These are phyloP conservation scores for Mus caroli DNA, from an alignment of 2,797 vertebrate genomes.

Conservation along the genomic window DNA sequence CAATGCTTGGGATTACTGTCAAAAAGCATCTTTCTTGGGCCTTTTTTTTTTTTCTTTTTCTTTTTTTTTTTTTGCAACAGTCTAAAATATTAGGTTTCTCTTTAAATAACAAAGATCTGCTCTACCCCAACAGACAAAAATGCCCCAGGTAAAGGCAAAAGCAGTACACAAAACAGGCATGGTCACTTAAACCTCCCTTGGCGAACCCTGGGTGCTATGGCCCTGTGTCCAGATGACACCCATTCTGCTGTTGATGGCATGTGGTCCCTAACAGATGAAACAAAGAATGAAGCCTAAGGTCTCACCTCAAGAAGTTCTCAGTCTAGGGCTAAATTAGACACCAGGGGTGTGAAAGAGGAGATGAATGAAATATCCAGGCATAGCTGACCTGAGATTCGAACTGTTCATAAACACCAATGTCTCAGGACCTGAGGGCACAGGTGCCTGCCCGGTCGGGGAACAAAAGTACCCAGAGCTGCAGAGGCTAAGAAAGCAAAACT, in stretches of 20 bases:
- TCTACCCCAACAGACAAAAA: background rate
- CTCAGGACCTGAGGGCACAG: background rate
- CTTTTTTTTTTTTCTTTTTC: background rate
- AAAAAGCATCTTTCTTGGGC: background rate
- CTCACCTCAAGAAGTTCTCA: background rate
- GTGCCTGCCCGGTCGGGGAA: too few relatives aligned
- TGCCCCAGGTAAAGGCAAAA: background rate
- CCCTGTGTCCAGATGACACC: background rate
- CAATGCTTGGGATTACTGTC: background rate
- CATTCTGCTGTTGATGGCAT: rapidly evolving
- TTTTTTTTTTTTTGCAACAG: background rate
- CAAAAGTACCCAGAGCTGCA: background rate
- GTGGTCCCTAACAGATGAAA: too few relatives aligned
- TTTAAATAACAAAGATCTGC: background rate
- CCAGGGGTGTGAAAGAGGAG: background rate
- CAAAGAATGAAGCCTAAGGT: background rate
- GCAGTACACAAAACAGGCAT: background rate
- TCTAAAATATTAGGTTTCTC: background rate
- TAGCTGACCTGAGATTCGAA: background rate
- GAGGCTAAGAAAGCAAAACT: background rate
- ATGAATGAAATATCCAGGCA: background rate
- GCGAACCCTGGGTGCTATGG: rapidly evolving
- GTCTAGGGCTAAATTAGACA: background rate
- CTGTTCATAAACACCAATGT: background rate
- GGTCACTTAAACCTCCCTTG: background rate